Base-by-base conservation (phyloP, 2,888 invertebrate genomes). In the Dendrolimus houi region DNA sequence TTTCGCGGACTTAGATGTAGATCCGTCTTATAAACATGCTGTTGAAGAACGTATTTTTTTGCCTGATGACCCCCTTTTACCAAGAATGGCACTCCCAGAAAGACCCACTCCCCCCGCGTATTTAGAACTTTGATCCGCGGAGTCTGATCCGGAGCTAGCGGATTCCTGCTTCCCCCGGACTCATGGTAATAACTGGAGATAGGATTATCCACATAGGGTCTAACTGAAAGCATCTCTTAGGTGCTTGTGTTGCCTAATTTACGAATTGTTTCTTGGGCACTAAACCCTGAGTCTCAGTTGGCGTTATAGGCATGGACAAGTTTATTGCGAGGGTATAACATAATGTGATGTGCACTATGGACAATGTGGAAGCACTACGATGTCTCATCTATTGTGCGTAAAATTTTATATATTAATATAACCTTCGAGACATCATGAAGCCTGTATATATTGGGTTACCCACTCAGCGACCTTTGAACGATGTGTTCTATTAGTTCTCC, bases 31-130 rank as follows among this genome's bases (percentile, higher is more conserved):
- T 68, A 93, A 92, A 60, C 92, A 92, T 56, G 93, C 92, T 56
- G 93, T 93, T 1, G 93, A 93, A 68, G 93, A 93, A 68, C 87
- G 89, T 62, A 92, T 93, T 58, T 93, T 93, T 65, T 76, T 92
- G 66, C 92, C 92, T 3, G 93, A 93, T 54, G 93, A 93, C 74
- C 90, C 92, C 1, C 85, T 92, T 55, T 80, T 92, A 54, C 89
- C 92, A n/a, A 71, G 84, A 55, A 78, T 87, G 63, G 80, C 77
- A 8, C 68, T 93, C 54, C 93, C 92, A 53, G 93, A 91, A 63
- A 81, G 91, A 65, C 93, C 93, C 54, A 93, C 93, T 54, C 93
- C 93, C 29, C 93, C 93, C 9, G 83, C 87, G 9, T 89, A 87
- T 64, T 70, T 89, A 62, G 90, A 90, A 64, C 89, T 90, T 80